Evolutionary conservation across 2,888 invertebrate species (phyloP).

Genomic region (Seira sanloemensis): DNA sequence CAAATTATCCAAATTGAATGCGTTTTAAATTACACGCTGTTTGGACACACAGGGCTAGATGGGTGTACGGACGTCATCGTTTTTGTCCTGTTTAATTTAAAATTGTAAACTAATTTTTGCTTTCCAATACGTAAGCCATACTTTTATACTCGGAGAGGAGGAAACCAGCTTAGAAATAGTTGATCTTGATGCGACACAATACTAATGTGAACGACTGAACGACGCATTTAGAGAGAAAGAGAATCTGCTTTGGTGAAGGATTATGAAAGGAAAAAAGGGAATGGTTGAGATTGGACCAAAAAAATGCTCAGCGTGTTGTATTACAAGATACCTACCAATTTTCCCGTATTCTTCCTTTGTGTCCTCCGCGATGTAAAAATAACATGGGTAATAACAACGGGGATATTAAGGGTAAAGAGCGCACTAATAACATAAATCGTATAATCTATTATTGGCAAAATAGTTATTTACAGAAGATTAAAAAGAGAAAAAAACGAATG

Average conservation of each 20-base stretch:
- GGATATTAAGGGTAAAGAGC: not conserved
- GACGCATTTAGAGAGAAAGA: too few species aligned
- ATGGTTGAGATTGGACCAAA: not conserved
- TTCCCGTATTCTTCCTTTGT: not conserved
- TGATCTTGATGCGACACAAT: not conserved
- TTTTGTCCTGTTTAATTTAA: too few species aligned
- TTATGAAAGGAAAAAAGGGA: not conserved
- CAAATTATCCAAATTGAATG: slow-evolving; percentile 15
- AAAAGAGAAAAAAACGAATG: slow-evolving; percentile 17
- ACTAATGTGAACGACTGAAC: too few species aligned
- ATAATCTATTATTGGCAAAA: slow-evolving; percentile 62
- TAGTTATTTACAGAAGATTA: slow-evolving; percentile 61
- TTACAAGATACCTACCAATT: slow-evolving; percentile 4
- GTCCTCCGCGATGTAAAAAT: not conserved
- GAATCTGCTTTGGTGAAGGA: not conserved
- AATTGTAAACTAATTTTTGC: too few species aligned
- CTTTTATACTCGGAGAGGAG: not conserved
- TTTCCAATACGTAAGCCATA: too few species aligned
- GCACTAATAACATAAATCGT: slow-evolving; percentile 35
- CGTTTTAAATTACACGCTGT: slow-evolving; percentile 27
- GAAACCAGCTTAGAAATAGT: not conserved
- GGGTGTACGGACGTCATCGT: too few species aligned
- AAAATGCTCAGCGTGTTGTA: not conserved
- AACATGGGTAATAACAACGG: not conserved
- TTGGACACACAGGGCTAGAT: not conserved